phyloP scores from a whole-genome alignment of 2,888 invertebrate genomes.

The Pseudococcus jackbeardsleyi region DNA sequence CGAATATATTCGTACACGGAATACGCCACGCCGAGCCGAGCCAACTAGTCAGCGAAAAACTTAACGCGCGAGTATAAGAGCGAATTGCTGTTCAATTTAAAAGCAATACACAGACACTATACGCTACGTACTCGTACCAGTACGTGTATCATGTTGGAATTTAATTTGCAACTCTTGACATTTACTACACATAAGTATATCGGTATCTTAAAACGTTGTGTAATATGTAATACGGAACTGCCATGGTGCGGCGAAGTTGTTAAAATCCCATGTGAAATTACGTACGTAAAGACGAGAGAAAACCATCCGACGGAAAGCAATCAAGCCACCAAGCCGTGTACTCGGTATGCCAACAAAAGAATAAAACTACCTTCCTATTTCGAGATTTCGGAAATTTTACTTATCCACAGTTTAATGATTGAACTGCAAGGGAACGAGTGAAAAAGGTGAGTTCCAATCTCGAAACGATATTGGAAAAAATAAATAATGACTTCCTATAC shows the following conservation, averaged over 20 bases:
- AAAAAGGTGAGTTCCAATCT: no score
- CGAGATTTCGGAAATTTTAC: no score
- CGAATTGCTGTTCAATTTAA: constrained; percentile 18
- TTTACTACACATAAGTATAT: not conserved
- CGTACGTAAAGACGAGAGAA: not conserved
- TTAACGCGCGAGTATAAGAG: not conserved
- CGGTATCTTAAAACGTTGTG: not conserved
- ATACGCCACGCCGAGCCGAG: not conserved
- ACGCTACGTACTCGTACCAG: not conserved
- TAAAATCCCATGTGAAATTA: constrained; percentile 12
- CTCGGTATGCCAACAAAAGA: no score
- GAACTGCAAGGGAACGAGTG: no score
- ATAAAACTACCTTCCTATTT: no score
- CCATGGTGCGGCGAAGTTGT: not conserved
- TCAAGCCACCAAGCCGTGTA: no score
- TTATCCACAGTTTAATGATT: no score
- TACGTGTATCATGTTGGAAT: constrained; percentile 14
- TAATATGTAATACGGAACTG: not conserved
- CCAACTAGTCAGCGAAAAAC: constrained; percentile 32
- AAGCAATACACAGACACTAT: not conserved
- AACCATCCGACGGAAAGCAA: no score
- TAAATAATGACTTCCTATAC: no score
- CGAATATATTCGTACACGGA: not conserved
- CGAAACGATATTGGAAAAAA: no score
- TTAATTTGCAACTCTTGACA: constrained; percentile 24